A percentile compares a stretch with the other conserved stretches of the same genome.
Evolutionary conservation across 2,113 vertebrate species (phyloP).

Genomic region (Leptobrachium leishanense): DNA sequence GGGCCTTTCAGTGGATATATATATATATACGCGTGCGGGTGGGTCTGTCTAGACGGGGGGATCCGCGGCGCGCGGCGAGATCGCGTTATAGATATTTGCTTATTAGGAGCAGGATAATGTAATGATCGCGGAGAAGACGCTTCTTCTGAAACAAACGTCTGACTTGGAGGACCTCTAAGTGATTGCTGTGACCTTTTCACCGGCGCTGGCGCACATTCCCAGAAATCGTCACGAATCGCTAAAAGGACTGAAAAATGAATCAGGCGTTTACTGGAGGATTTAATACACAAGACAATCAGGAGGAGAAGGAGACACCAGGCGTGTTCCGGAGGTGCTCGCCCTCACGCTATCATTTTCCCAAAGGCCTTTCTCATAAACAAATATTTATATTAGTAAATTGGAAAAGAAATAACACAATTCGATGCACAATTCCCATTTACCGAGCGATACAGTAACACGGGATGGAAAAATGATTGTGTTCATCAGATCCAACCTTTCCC

Average conservation of each 20-base stretch:
- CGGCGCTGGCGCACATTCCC: background rate
- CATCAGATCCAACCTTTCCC: too few relatives aligned
- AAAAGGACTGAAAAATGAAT: background rate
- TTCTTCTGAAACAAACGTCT: background rate
- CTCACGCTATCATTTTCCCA: too few relatives aligned
- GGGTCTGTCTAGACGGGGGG: background rate
- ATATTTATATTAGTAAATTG: too few relatives aligned
- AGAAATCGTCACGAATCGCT: background rate
- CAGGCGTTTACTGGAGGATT: background rate
- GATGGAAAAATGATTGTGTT: too few relatives aligned
- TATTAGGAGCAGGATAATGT: conserved; percentile 11
- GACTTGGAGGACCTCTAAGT: background rate
- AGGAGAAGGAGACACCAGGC: too few relatives aligned
- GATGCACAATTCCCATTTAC: too few relatives aligned
- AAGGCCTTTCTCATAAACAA: too few relatives aligned
- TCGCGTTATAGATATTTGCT: background rate
- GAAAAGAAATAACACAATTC: too few relatives aligned
- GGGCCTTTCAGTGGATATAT: background rate
- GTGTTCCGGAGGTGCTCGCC: too few relatives aligned
- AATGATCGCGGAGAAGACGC: background rate
- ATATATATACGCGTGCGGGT: too few relatives aligned
- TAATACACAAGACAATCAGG: too few relatives aligned
- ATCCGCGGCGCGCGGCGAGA: background rate
- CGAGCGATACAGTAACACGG: too few relatives aligned
- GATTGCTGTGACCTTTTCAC: background rate